Percentiles rank a stretch among this genome's conserved stretches.
phyloP scores from a whole-genome alignment of 2,113 vertebrate genomes.

The Lagopus leucura region DNA sequence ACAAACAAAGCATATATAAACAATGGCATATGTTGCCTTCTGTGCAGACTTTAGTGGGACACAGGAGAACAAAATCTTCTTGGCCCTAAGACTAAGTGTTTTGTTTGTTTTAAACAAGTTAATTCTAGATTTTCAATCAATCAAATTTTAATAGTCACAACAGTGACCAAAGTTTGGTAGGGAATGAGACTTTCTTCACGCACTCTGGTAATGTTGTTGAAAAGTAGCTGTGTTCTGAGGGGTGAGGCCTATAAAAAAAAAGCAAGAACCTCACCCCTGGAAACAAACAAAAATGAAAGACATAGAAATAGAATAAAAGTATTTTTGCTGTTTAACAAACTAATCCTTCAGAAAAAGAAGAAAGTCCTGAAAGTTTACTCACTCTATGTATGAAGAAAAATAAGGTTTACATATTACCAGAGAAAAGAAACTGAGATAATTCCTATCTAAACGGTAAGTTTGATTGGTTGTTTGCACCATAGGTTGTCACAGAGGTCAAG shows the following conservation, averaged over 20 bases:
- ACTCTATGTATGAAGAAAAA: background rate
- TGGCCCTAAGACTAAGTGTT: background rate
- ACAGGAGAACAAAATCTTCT: background rate
- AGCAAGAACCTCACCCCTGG: accelerated
- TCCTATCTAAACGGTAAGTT: background rate
- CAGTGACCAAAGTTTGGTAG: background rate
- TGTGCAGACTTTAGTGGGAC: background rate
- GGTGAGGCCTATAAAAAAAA: background rate
- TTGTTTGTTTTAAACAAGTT: background rate
- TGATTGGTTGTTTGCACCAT: background rate
- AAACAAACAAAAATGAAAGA: background rate
- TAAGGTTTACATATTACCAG: background rate
- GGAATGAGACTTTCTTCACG: background rate
- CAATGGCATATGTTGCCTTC: background rate
- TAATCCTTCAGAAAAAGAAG: background rate
- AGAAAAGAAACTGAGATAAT: background rate
- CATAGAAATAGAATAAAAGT: background rate
- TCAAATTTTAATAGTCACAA: background rate
- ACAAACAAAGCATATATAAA: background rate
- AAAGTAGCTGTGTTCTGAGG: background rate
- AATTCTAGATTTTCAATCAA: background rate
- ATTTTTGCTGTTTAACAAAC: background rate
- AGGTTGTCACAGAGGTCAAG: background rate
- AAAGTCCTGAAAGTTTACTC: background rate
- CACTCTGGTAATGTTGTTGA: background rate